phyloP scores from a whole-genome alignment of 2,888 invertebrate genomes.

The Cancer borealis region DNA sequence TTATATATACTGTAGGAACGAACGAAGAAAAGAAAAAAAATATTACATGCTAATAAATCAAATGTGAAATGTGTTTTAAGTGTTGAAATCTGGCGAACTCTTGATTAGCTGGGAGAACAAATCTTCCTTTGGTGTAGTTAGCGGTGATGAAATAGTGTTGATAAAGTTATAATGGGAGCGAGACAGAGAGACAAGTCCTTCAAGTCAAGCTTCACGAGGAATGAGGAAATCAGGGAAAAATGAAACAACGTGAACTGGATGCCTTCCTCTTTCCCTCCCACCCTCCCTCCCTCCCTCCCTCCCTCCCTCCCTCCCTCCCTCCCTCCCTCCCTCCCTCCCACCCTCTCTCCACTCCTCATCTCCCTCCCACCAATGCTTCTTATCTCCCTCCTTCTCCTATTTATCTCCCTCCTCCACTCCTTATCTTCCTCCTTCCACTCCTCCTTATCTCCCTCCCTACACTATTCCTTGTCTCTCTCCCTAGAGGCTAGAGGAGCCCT shows the following conservation, averaged over 20 bases:
- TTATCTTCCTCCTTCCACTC: not conserved
- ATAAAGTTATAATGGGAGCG: slow-evolving; percentile 15
- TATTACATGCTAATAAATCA: not conserved
- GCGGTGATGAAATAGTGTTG: not conserved
- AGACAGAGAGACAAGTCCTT: not conserved
- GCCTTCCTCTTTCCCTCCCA: not conserved
- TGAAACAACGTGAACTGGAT: not conserved
- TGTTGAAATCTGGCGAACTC: not conserved
- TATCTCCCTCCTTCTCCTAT: not conserved
- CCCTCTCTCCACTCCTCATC: not conserved
- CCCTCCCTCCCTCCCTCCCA: not conserved
- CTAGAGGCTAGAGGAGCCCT: not conserved
- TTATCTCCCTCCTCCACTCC: not conserved
- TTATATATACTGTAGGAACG: not conserved
- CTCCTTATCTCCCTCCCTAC: not conserved
- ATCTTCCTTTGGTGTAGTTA: not conserved
- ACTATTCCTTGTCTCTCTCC: not conserved
- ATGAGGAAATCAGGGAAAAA: not conserved
- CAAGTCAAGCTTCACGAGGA: not conserved
- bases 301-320: not conserved
- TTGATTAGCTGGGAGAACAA: not conserved
- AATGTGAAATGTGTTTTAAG: not conserved
- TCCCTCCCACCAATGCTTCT: not conserved
- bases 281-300: not conserved
- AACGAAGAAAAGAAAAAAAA: not conserved